A percentile compares a stretch with the other conserved stretches of the same genome.
Evolutionary conservation across 2,888 invertebrate genomes (phyloP).

Genomic region (Opisthograptis luteolata): DNA sequence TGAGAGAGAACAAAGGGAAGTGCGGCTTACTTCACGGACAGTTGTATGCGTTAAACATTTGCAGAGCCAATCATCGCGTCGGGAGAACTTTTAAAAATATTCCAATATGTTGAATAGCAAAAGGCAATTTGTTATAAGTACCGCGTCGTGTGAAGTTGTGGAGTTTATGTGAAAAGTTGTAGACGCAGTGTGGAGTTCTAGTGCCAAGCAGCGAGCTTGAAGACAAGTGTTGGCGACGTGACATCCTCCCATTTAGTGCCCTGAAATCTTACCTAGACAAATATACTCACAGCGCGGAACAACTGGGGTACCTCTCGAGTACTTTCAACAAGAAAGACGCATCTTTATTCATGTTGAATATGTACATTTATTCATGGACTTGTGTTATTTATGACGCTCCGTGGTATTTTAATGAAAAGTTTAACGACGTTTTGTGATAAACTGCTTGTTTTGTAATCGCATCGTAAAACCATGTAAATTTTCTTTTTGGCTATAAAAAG

Average conservation of each 20-base stretch:
- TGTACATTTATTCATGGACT: constrained; percentile 40
- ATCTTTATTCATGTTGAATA: constrained; percentile 42
- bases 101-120: constrained; percentile 68
- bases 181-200: constrained; percentile 62
- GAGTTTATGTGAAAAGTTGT: constrained; percentile 80
- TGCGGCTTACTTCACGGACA: constrained; percentile 4
- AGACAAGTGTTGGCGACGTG: constrained; percentile 76
- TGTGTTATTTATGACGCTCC: constrained; percentile 27
- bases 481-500: background rate
- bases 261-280: constrained; percentile 55
- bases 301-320: constrained; percentile 41
- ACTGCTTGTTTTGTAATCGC: constrained; percentile 3
- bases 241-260: constrained; percentile 61
- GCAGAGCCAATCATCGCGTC: constrained; percentile 10
- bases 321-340: constrained; percentile 27
- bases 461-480: constrained; percentile 1
- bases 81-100: constrained; percentile 46
- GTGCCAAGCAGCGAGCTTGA: constrained; percentile 62
- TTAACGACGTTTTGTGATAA: constrained; percentile 12
- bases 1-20: constrained; percentile 8
- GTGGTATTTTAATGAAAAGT: constrained; percentile 22
- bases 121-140: constrained; percentile 69
- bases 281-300: constrained; percentile 45
- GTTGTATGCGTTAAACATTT: constrained; percentile 8
- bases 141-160: constrained; percentile 68